These are phyloP conservation scores for Boleophthalmus pectinirostris DNA, from an alignment of 2,113 vertebrate species.

Conservation along the genomic window DNA sequence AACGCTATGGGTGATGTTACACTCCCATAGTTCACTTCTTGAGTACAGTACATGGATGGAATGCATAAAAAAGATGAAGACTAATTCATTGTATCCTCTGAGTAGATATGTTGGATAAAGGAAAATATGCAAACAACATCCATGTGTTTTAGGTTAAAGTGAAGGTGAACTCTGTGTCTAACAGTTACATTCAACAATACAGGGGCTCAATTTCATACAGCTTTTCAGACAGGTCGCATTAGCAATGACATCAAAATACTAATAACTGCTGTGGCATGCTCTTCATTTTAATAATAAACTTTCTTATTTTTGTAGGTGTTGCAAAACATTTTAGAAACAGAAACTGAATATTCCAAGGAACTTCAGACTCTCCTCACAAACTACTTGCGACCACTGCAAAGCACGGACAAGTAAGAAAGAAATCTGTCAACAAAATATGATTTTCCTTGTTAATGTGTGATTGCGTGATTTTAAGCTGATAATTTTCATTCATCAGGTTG, in stretches of 20 bases:
- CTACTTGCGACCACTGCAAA: constrained; percentile 91
- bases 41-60: no score
- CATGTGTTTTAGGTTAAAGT: no score
- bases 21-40: no score
- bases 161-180: no score
- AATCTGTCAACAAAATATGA: not conserved
- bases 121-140: no score
- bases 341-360: constrained; percentile 96
- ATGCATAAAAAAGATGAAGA: no score
- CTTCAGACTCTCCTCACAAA: constrained; percentile 92
- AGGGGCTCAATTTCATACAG: no score
- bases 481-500: constrained; percentile 75
- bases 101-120: no score
- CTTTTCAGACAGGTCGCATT: not conserved
- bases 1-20: no score
- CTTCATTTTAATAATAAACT: not conserved
- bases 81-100: no score
- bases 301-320: constrained; percentile 82
- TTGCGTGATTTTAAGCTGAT: not conserved
- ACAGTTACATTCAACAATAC: no score
- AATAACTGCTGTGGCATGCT: not conserved
- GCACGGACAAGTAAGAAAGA: constrained; percentile 86
- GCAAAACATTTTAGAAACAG: constrained; percentile 99
- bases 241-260: not conserved
- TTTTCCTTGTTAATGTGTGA: not conserved